Percentiles rank a stretch among this genome's conserved stretches.
Evolutionary conservation across 2,888 invertebrate species (phyloP).

Genomic region (Criorhina ranunculi): DNA sequence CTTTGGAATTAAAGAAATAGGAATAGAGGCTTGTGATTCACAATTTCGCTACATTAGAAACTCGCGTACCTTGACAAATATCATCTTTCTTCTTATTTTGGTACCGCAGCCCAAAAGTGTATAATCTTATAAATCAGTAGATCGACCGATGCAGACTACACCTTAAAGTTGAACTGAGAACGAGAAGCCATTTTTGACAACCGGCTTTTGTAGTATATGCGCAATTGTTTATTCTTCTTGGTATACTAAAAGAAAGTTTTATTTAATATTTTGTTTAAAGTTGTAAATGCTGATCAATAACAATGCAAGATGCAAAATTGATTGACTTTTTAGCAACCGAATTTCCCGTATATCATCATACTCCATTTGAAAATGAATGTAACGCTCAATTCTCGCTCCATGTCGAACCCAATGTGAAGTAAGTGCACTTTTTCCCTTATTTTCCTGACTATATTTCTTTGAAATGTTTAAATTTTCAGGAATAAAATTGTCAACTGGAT

Average conservation of each 20-base stretch:
- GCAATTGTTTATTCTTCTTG: background rate
- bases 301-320: background rate
- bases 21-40: no score
- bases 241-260: background rate
- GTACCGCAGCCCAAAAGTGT: no score
- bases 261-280: background rate
- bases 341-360: constrained; percentile 3
- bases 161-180: no score
- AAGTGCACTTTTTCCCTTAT: background rate
- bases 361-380: constrained; percentile 31
- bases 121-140: no score
- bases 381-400: constrained; percentile 10
- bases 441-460: no score
- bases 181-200: constrained; percentile 2
- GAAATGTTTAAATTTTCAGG: background rate
- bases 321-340: constrained; percentile 12
- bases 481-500: constrained; percentile 6
- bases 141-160: no score
- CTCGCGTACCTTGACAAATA: no score
- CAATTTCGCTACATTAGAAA: no score
- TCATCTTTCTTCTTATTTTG: no score
- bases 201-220: background rate
- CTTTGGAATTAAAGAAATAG: no score
- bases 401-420: constrained; percentile 19
- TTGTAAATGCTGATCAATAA: background rate